phyloP scores from a whole-genome alignment of 2,888 invertebrate genomes.

The Meliscaeva auricollis region DNA sequence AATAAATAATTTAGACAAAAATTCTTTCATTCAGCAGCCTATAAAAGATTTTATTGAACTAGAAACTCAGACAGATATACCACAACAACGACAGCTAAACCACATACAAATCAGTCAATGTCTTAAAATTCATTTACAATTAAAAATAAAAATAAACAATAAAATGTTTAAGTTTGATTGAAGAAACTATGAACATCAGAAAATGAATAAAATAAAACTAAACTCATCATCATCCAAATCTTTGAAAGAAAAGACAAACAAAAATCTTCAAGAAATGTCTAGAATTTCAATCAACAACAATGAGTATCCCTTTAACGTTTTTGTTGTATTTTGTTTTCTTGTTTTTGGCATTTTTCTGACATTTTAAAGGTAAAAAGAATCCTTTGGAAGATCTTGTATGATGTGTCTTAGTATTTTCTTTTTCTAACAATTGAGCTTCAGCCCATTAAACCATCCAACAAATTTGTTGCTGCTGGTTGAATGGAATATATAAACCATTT shows the following conservation, averaged over 20 bases:
- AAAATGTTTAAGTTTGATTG: conserved; percentile 17
- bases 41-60: neutral
- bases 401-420: neutral
- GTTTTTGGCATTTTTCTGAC: conserved; percentile 13
- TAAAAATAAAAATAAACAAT: neutral
- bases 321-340: neutral
- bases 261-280: conserved; percentile 31
- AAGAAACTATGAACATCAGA: neutral
- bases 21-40: neutral
- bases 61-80: neutral
- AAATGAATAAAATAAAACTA: neutral
- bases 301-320: conserved; percentile 5
- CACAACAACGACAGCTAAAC: conserved; percentile 30
- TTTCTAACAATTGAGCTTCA: conserved; percentile 32
- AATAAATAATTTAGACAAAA: conserved; percentile 6
- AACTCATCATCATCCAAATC: neutral
- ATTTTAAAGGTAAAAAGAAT: conserved; percentile 26
- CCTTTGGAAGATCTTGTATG: conserved; percentile 12
- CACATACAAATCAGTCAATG: conserved; percentile 45
- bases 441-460: conserved; percentile 58
- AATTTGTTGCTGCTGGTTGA: conserved; percentile 43
- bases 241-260: conserved; percentile 15
- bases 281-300: conserved; percentile 29
- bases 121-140: conserved; percentile 15
- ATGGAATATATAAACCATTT: conserved; percentile 42